A percentile compares a stretch with the other conserved stretches of the same genome.
phyloP scores from a whole-genome alignment of 2,797 vertebrate genomes.

The Euthynnus affinis region DNA sequence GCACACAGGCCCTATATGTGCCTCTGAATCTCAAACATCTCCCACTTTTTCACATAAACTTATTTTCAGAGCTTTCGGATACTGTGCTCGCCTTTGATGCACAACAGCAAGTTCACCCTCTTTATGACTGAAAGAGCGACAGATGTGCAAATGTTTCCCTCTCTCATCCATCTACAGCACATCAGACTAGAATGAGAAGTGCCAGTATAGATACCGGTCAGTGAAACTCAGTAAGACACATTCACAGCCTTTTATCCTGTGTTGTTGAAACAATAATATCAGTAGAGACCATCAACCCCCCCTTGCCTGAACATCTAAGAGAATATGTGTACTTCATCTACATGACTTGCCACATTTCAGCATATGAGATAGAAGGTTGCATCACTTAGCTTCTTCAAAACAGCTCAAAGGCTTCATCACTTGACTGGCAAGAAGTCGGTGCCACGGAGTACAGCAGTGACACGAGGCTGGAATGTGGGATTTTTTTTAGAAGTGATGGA shows the following conservation, averaged over 20 bases:
- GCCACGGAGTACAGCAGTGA: constrained; percentile 39
- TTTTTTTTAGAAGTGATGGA: constrained; percentile 37
- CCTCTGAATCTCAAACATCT: constrained; percentile 40
- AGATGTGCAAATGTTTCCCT: constrained; percentile 66
- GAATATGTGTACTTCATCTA: constrained; percentile 67
- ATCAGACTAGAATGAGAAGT: constrained; percentile 34
- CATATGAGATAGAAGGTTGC: constrained; percentile 68
- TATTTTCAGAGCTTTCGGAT: constrained; percentile 46
- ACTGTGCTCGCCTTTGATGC: constrained; percentile 56
- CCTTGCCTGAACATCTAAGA: constrained; percentile 59
- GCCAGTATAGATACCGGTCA: constrained; percentile 52
- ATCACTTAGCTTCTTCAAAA: constrained; percentile 75
- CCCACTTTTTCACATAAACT: constrained; percentile 40
- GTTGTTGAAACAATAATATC: constrained; percentile 74
- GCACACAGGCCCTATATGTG: constrained; percentile 2
- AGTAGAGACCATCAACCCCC: constrained; percentile 45
- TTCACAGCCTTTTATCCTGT: constrained; percentile 55
- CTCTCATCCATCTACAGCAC: constrained; percentile 46
- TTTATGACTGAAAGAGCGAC: constrained; percentile 59
- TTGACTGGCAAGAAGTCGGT: constrained; percentile 55
- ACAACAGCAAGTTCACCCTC: constrained; percentile 38
- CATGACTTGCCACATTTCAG: constrained; percentile 70
- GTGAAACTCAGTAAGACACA: constrained; percentile 26
- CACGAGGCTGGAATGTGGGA: constrained; percentile 52
- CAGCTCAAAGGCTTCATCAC: constrained; percentile 71